Evolutionary conservation across 1,140 invertebrate species (phyloP).

Genomic region (Trichonephila inaurata): DNA sequence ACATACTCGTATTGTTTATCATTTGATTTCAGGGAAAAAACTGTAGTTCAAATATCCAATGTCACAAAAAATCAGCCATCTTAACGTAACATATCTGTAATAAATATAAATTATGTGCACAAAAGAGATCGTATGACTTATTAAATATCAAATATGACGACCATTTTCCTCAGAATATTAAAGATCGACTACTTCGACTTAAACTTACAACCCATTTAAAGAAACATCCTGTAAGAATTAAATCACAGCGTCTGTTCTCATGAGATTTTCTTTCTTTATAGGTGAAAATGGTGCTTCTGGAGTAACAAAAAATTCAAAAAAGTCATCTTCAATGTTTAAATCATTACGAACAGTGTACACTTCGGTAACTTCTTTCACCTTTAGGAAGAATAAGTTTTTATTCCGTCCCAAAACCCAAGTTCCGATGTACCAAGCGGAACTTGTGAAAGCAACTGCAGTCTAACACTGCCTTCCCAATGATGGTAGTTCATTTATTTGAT

Average conservation of each 20-base stretch:
- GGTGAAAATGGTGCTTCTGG: conserved; percentile 34
- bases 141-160: too few relatives aligned
- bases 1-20: too few relatives aligned
- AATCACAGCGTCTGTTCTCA: neutral
- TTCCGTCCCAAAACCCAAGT: conserved; percentile 48
- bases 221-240: neutral
- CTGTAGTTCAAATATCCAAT: too few relatives aligned
- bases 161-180: too few relatives aligned
- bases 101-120: too few relatives aligned
- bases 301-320: neutral
- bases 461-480: conserved; percentile 29
- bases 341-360: conserved; percentile 19
- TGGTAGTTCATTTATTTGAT: conserved; percentile 29
- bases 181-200: too few relatives aligned
- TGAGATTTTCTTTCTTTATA: conserved; percentile 31
- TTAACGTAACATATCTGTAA: too few relatives aligned
- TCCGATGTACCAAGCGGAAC: conserved; percentile 53
- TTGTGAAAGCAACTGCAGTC: conserved; percentile 54
- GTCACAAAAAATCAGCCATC: too few relatives aligned
- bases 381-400: conserved; percentile 33
- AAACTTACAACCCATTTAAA: too few relatives aligned
- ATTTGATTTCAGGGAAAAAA: too few relatives aligned
- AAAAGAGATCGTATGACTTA: too few relatives aligned
- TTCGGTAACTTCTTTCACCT: neutral
- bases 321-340: neutral